Evolutionary conservation across 2,888 invertebrate species (phyloP), one percentile per base, ranked within the genome.

Genomic region (Parapristionchus giblindavisi): DNA sequence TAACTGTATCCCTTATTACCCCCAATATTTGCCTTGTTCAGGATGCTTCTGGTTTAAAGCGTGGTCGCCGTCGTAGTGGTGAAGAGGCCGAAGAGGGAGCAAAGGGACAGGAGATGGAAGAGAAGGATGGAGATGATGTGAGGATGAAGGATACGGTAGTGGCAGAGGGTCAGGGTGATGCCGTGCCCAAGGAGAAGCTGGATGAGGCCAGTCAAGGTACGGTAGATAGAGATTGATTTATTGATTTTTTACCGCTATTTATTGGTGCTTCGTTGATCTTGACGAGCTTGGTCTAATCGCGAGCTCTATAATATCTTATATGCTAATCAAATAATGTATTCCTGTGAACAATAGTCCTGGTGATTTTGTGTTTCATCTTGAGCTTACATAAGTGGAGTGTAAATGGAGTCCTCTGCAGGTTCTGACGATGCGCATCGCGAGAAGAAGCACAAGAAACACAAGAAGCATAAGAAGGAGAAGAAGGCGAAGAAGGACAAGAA

Each of bases 401-500:
- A 24, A 61, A 27, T 24, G 0, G 24, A 27, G 1, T 40, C 29
- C 29, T n/a, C 24, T 40, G 63, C 63, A 8, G 63, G 43, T 24
- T 38, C 38, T 3, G 63, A 63, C 43, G 40, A 14, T 27, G 3
- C 40, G 14, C 38, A 40, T n/a, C 38, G 36, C 4, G 54, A 65
- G 54, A 70, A 48, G 43, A 77, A 77, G 52, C 75, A 80, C 29
- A 79, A 80, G 77, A 79, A 82, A 34, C 70, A 74, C 36, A 77
- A 79, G 54, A 79, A 80, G 34, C 76, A 80, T 14, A 81, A 81
- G 66, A 83, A 83, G 71, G 77, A 79, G n/a, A 83, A 80, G 74
- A 79, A 80, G 54, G 68, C 36, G 66, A 79, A 83, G 38, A 83
- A 81, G 73, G 68, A 74, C 60, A 80, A 78, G 68, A 77, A 79